phyloP scores from a whole-genome alignment of 2,888 invertebrate species.

The Platypus cylindrus region DNA sequence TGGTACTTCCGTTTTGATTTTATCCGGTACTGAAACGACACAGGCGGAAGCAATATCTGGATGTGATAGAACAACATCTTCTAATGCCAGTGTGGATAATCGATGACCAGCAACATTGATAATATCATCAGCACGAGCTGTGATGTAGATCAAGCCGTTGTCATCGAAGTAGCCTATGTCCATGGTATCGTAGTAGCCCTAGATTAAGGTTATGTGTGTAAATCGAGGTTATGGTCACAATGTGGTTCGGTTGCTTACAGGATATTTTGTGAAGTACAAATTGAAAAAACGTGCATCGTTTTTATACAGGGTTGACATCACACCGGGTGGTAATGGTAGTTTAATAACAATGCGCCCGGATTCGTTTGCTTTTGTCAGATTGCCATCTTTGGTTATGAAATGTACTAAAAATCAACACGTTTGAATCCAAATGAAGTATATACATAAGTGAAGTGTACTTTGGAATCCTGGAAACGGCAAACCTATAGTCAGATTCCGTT shows the following conservation, averaged over 20 bases:
- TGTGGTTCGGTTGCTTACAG: slow-evolving; percentile 47
- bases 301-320: slow-evolving; percentile 69
- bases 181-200: slow-evolving; percentile 91
- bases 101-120: slow-evolving; percentile 93
- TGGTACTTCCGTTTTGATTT: slow-evolving; percentile 83
- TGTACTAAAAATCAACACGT: slow-evolving; percentile 51
- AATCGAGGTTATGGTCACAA: neutral
- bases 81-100: slow-evolving; percentile 77
- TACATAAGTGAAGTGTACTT: slow-evolving; percentile 48
- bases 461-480: slow-evolving; percentile 82
- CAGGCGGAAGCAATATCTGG: slow-evolving; percentile 75
- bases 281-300: slow-evolving; percentile 68
- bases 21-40: slow-evolving; percentile 81
- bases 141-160: slow-evolving; percentile 76
- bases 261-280: slow-evolving; percentile 70
- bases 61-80: slow-evolving; percentile 82
- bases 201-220: too few relatives aligned
- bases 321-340: slow-evolving; percentile 81
- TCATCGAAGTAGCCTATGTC: slow-evolving; percentile 82
- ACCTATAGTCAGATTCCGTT: slow-evolving; percentile 57
- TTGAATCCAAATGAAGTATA: too few relatives aligned
- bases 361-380: slow-evolving; percentile 54
- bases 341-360: slow-evolving; percentile 74
- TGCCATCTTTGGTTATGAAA: slow-evolving; percentile 55
- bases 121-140: slow-evolving; percentile 85